phyloP scores from a whole-genome alignment of 2,113 vertebrate species.

The rat (Rattus norvegicus) region GRCr8 NC_086025.1:123743501-123744000 shows the following conservation, averaged over 20 bases:
- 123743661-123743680: not conserved
- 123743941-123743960: too few species aligned
- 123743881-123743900: not conserved
- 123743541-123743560: not conserved
- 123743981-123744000: too few species aligned
- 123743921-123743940: too few species aligned
- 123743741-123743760: not conserved
- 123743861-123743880: too few species aligned
- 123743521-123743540: not conserved
- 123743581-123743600: not conserved
- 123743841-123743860: not conserved
- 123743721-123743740: too few species aligned
- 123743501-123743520: not conserved
- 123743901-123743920: not conserved
- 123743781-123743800: not conserved
- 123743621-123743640: not conserved
- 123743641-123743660: not conserved
- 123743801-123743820: not conserved
- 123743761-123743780: too few species aligned
- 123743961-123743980: too few species aligned
- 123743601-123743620: not conserved
- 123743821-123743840: not conserved
- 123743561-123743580: not conserved
- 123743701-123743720: not conserved
- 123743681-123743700: not conserved